phyloP scores from a whole-genome alignment of 2,797 vertebrate species.

The Aldrovandia affinis region DNA sequence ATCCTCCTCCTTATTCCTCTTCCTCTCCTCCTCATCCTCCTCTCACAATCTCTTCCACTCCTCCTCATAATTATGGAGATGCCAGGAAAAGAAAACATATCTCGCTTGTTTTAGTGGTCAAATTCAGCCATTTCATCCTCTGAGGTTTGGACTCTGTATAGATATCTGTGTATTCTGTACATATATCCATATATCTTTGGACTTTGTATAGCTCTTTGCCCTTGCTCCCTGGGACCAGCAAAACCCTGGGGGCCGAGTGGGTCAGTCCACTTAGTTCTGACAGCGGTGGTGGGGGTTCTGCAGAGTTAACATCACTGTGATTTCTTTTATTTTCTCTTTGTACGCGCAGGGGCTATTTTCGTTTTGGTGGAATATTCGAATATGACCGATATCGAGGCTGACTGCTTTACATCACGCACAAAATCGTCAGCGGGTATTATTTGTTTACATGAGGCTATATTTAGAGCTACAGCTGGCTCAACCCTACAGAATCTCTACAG shows the following conservation, averaged over 20 bases:
- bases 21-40: not conserved
- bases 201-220: not conserved
- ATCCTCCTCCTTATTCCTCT: not conserved
- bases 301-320: not conserved
- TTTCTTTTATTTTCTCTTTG: not conserved
- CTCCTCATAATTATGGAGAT: not conserved
- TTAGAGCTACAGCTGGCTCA: not conserved
- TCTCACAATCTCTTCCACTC: not conserved
- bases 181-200: too few relatives aligned
- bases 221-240: not conserved
- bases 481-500: not conserved
- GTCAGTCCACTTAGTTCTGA: not conserved
- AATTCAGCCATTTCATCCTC: constrained; percentile 1
- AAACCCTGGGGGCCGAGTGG: not conserved
- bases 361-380: not conserved
- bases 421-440: constrained; percentile 6
- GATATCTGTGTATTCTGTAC: too few relatives aligned
- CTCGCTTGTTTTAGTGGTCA: not conserved
- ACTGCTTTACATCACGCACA: constrained; percentile 7
- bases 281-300: not conserved
- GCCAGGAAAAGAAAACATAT: not conserved
- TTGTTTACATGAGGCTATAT: not conserved
- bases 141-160: not conserved
- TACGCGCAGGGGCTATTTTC: not conserved
- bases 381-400: constrained; percentile 10